Conservation (phyloP, 1,140 invertebrate species). For the Drosophila micromelanica region DNA sequence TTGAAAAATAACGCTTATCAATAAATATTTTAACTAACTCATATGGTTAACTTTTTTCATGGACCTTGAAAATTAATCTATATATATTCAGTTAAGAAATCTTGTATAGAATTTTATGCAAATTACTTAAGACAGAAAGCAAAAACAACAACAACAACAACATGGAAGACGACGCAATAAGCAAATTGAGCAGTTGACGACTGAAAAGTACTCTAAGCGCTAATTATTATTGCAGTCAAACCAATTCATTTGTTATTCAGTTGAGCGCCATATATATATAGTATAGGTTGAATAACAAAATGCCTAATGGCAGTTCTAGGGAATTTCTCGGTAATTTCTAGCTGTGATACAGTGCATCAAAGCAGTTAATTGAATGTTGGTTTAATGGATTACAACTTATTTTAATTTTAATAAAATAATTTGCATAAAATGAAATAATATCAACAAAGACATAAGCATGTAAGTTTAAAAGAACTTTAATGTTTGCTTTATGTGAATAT, state of each 20-base stretch:
- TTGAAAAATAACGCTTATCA: background rate
- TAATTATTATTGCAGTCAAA: conserved; percentile 65
- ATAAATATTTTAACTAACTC: background rate
- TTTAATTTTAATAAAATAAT: background rate
- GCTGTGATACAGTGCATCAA: background rate
- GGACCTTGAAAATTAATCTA: background rate
- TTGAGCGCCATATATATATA: conserved; percentile 14
- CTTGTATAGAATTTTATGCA: conserved; percentile 27
- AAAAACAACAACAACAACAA: background rate
- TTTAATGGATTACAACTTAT: too few relatives aligned
- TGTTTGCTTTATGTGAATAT: too few relatives aligned
- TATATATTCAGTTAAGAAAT: conserved; percentile 2
- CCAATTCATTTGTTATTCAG: conserved; percentile 51
- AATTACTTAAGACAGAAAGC: conserved; percentile 27
- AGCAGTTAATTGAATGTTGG: background rate
- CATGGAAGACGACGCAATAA: conserved; percentile 29
- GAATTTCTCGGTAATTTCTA: background rate
- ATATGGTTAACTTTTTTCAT: too few relatives aligned
- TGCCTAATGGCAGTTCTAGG: conserved; percentile 1
- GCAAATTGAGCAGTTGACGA: conserved; percentile 29
- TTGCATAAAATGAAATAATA: background rate
- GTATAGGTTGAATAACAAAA: conserved; percentile 2
- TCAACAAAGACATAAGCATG: too few relatives aligned
- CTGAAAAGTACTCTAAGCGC: conserved; percentile 10
- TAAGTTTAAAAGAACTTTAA: too few relatives aligned